phyloP scores from a whole-genome alignment of 2,888 invertebrate species.

The Agelastica alni region DNA sequence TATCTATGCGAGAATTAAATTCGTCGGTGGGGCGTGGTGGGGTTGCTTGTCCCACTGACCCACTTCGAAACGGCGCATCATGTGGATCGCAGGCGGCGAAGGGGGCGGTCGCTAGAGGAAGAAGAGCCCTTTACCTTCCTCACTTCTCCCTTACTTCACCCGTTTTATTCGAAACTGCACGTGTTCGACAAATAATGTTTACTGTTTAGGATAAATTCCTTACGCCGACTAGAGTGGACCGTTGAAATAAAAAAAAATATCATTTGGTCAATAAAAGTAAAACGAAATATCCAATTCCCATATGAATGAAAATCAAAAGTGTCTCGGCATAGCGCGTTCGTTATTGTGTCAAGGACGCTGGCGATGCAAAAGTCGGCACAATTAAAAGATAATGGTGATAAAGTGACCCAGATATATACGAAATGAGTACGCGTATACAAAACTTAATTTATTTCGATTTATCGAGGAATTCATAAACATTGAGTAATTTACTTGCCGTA shows the following conservation, averaged over 20 bases:
- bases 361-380: conserved; percentile 41
- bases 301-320: too few relatives aligned
- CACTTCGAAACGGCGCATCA: conserved; percentile 71
- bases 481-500: too few relatives aligned
- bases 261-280: too few relatives aligned
- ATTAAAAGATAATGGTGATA: conserved; percentile 45
- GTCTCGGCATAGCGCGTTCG: too few relatives aligned
- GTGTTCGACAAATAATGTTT: conserved; percentile 7
- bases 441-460: too few relatives aligned
- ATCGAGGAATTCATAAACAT: too few relatives aligned
- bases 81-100: conserved; percentile 54
- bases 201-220: too few relatives aligned
- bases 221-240: too few relatives aligned
- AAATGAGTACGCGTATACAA: too few relatives aligned
- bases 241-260: too few relatives aligned
- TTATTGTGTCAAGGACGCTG: conserved; percentile 42
- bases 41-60: conserved; percentile 86
- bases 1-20: conserved; percentile 2
- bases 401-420: conserved; percentile 41
- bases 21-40: conserved; percentile 52
- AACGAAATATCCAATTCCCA: too few relatives aligned
- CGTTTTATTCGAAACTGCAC: conserved; percentile 16
- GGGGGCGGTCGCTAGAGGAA: conserved; percentile 28
- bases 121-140: conserved; percentile 34
- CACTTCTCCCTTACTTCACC: conserved; percentile 32